Evolutionary conservation across 1,140 invertebrate species (phyloP).

Genomic region (Sycobia sp.): DNA sequence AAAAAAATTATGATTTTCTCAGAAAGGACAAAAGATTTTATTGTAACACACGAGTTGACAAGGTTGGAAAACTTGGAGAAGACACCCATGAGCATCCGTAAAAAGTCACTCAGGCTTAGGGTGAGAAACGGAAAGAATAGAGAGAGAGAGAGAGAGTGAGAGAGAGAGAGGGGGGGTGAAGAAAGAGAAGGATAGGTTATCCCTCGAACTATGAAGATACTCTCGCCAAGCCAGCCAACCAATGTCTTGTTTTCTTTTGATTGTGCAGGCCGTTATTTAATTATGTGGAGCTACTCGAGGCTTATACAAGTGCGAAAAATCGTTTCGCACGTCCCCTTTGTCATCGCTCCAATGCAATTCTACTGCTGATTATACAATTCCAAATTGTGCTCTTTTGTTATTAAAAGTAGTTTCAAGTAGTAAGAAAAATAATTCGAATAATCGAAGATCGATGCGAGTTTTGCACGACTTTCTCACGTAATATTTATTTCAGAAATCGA

Average conservation of each 20-base stretch:
- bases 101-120: slow-evolving; percentile 58
- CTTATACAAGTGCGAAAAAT: not conserved
- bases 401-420: too few species aligned
- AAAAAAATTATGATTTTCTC: too few species aligned
- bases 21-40: too few species aligned
- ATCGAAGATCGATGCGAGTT: too few species aligned
- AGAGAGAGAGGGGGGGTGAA: too few species aligned
- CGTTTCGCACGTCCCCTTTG: too few species aligned
- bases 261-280: slow-evolving; percentile 19
- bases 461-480: too few species aligned
- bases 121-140: slow-evolving; percentile 41
- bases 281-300: slow-evolving; percentile 10
- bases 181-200: slow-evolving; percentile 5
- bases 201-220: slow-evolving; percentile 45
- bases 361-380: not conserved
- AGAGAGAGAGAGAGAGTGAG: too few species aligned
- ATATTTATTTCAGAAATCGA: too few species aligned
- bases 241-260: slow-evolving; percentile 17
- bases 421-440: too few species aligned
- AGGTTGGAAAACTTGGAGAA: slow-evolving; percentile 28
- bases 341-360: too few species aligned
- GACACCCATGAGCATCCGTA: slow-evolving; percentile 43
- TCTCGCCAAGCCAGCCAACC: slow-evolving; percentile 6
- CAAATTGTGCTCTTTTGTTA: too few species aligned
- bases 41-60: slow-evolving; percentile 22